Evolutionary conservation across 2,113 vertebrate species (phyloP), one percentile per base, ranked within the genome.

Genomic region (Cebus imitator): DNA sequence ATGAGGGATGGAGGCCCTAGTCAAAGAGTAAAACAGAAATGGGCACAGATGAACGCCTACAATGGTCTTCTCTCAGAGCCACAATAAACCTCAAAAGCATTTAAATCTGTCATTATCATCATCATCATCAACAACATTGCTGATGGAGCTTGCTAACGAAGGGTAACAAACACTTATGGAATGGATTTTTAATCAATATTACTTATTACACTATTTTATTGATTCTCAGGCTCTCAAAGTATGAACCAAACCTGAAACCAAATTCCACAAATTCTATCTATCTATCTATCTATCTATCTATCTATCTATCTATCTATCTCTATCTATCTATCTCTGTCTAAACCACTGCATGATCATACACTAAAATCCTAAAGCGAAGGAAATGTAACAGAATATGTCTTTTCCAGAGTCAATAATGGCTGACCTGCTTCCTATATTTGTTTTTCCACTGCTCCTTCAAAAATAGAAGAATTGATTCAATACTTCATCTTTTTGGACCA

Each of bases 401-500:
- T 88, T 93, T 40, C 68, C 85, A 93, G 48, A 1, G n/a, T 73
- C 91, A 89, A 73, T 25, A 86, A 81, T 0, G 2, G 20, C 6
- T 93, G 57, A 90, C 35, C 2, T 61, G 37, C 37, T 90, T 18
- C 48, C 94, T 87, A 30, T 84, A 81, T 97, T 96, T 96, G 94
- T 97, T 95, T 89, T 91, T 80, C 68, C 93, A 83, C 1, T 21
- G 82, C 57, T 96, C 45, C 50, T 97, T 58, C 92, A 95, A 92
- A 90, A 64, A 92, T 0, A 58, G 55, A 7, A 92, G 50, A 95
- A 91, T 58, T 83, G 35, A 97, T 92, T 89, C 72, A 92, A 68
- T 45, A 5, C 25, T 21, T 58, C 25, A 87, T 86, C 55, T 97
- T 97, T 85, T 86, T 96, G 91, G 96, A 97, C 87, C 87, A 97